Evolutionary conservation across 1,140 invertebrate genomes (phyloP), one percentile per base, ranked within the genome.

Genomic region (Pantala flavescens): DNA sequence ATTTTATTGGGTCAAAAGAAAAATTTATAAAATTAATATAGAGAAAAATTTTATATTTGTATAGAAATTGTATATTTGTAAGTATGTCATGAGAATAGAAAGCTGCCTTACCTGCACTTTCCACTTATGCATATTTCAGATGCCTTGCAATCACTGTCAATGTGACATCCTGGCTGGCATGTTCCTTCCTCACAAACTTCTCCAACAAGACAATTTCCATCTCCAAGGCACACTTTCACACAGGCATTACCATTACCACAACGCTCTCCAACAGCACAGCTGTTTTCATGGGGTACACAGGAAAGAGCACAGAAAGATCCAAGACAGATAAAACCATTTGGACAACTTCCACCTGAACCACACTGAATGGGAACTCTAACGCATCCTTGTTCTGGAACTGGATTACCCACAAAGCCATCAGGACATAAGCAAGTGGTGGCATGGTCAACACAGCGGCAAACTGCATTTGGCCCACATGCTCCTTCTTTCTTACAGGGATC

Each of bases 371-470:
- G 89, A 74, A 92, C 88, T 78, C 94, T 83, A 14, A 94, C 89
- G 80, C 94, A 97, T 2, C 93, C 93, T 83, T 96, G 90, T 80
- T 94, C 87, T 5, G 94, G 89, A n/a, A 89, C 91, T n/a, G 93
- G 93, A 78, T 91, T 93, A 7, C 91, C 93, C 80, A 92, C 88
- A 80, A 96, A 96, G 43, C 92, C 92, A 42, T 87, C 80, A 0
- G 93, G 93, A 80, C 94, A 96, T 71, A 86, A 86, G 80, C 94
- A 96, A 24, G 86, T 83, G 1, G 88, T 89, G 21, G 84, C 84
- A 78, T 93, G 92, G 78, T 92, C 86, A 21, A 86, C 79, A 78
- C 90, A 90, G 71, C 85, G 88, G 80, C 93, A 96, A 28, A 91
- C 84, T 9, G 93, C 91, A 82, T 96, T 96, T 0, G 91, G 88